Conservation (phyloP, 37 sponge, comb jelly and placozoan genomes). For the Eunapius fragilis region DNA sequence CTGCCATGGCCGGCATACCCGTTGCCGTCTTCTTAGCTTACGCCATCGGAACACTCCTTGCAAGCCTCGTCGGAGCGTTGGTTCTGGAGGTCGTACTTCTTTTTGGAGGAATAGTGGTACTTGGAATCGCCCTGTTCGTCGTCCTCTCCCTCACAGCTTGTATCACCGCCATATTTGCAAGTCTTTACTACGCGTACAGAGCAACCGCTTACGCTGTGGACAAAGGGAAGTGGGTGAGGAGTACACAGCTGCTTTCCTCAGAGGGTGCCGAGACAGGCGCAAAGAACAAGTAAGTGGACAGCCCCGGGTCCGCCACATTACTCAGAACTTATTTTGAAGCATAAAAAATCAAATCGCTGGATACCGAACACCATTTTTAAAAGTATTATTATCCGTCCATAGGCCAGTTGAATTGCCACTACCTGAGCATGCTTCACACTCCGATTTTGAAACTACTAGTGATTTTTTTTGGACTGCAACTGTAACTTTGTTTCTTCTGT, state of each 20-base stretch:
- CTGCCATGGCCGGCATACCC: slow-evolving; percentile 26
- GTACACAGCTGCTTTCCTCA: neutral
- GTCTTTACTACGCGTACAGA: slow-evolving; percentile 14
- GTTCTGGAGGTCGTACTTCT: slow-evolving; percentile 42
- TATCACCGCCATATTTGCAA: slow-evolving; percentile 15
- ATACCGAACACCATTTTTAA: neutral
- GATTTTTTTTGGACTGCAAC: slow-evolving; percentile 37
- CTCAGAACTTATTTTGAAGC: neutral
- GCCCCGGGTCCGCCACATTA: neutral
- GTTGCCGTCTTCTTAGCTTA: slow-evolving; percentile 42
- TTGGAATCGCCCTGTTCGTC: slow-evolving; percentile 43
- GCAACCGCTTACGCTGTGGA: slow-evolving; percentile 8
- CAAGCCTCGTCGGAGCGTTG: slow-evolving; percentile 43
- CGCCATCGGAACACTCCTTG: slow-evolving; percentile 34
- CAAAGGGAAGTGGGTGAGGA: neutral
- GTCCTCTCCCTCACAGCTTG: slow-evolving; percentile 33
- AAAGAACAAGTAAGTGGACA: slow-evolving; percentile 45
- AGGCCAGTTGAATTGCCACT: neutral
- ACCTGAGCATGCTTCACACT: neutral
- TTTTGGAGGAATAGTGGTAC: slow-evolving; percentile 18
- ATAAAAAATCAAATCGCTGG: neutral
- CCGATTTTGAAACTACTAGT: slow-evolving; percentile 4
- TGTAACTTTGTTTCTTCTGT: slow-evolving; percentile 8
- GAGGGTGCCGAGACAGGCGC: slow-evolving; percentile 12
- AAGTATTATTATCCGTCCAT: neutral